A percentile compares a stretch with the other conserved stretches of the same genome.
These are phyloP conservation scores for Drosophila asahinai DNA, from an alignment of 1,140 invertebrate genomes.

Conservation along the genomic window DNA sequence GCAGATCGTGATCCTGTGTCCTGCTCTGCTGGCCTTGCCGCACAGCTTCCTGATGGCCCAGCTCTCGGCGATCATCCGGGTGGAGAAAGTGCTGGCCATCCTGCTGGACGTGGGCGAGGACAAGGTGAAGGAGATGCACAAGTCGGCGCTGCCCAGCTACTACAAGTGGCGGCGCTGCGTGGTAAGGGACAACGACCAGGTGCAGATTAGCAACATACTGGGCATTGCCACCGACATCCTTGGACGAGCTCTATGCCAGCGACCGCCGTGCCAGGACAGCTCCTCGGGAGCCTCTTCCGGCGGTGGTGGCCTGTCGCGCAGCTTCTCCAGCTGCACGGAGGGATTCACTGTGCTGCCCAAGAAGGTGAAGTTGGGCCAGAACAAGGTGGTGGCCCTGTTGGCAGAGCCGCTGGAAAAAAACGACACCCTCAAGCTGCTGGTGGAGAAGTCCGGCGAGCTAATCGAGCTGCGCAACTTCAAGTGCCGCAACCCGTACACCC, in stretches of 20 bases:
- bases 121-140: constrained; percentile 88
- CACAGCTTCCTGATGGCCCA: constrained; percentile 86
- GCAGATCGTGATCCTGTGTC: constrained; percentile 92
- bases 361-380: constrained; percentile 88
- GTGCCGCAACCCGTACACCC: constrained; percentile 91
- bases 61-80: constrained; percentile 88
- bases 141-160: constrained; percentile 89
- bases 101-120: constrained; percentile 90
- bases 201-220: constrained; percentile 92
- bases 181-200: constrained; percentile 91
- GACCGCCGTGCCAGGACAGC: constrained; percentile 85
- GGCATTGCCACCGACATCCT: constrained; percentile 91
- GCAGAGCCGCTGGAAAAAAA: constrained; percentile 91
- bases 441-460: constrained; percentile 92
- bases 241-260: constrained; percentile 88
- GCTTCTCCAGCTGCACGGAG: constrained; percentile 77
- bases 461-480: constrained; percentile 91
- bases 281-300: constrained; percentile 28
- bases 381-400: constrained; percentile 91
- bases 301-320: constrained; percentile 65
- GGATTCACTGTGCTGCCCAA: constrained; percentile 81
- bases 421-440: constrained; percentile 90
- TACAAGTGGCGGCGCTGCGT: constrained; percentile 91
- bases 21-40: constrained; percentile 88
- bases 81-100: constrained; percentile 91